phyloP scores from a whole-genome alignment of 2,113 vertebrate species.

The Potamarius usumacintae region DNA sequence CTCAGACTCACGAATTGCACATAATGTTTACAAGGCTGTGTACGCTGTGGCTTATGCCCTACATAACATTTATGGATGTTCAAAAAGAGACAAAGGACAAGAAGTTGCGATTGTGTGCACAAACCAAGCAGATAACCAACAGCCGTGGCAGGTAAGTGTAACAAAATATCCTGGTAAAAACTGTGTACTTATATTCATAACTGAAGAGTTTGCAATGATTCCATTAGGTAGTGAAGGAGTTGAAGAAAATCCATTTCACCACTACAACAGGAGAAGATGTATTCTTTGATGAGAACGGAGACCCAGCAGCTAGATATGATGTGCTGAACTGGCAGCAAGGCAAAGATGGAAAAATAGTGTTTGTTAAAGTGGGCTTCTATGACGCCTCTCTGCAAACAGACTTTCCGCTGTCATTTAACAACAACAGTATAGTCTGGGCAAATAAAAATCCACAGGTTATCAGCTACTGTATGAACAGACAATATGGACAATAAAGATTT shows the following conservation, averaged over 20 bases:
- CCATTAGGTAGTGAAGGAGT: constrained; percentile 49
- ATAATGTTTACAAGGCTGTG: constrained; percentile 75
- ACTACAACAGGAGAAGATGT: constrained; percentile 48
- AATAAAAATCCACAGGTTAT: constrained; percentile 39
- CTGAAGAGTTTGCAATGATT: neutral
- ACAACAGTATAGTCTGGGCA: constrained; percentile 53
- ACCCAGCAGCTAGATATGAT: constrained; percentile 59
- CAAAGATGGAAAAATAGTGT: constrained; percentile 45
- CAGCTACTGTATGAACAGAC: neutral
- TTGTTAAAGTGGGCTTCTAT: constrained; percentile 58
- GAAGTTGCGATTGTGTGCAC: neutral
- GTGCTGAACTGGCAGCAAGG: constrained; percentile 58
- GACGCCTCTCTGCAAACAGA: constrained; percentile 52
- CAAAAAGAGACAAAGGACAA: constrained; percentile 12
- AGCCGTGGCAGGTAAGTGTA: constrained; percentile 51
- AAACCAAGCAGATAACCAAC: constrained; percentile 52
- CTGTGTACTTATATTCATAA: neutral
- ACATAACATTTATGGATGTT: constrained; percentile 38
- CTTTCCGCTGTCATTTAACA: constrained; percentile 53
- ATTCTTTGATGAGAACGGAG: constrained; percentile 61
- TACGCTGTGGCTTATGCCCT: constrained; percentile 65
- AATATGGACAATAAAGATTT: neutral
- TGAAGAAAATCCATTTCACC: constrained; percentile 52
- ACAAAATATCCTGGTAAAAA: neutral
- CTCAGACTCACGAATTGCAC: constrained; percentile 66